Evolutionary conservation across 2,113 vertebrate species (phyloP).

Genomic region (Acanthochromis polyacanthus): DNA sequence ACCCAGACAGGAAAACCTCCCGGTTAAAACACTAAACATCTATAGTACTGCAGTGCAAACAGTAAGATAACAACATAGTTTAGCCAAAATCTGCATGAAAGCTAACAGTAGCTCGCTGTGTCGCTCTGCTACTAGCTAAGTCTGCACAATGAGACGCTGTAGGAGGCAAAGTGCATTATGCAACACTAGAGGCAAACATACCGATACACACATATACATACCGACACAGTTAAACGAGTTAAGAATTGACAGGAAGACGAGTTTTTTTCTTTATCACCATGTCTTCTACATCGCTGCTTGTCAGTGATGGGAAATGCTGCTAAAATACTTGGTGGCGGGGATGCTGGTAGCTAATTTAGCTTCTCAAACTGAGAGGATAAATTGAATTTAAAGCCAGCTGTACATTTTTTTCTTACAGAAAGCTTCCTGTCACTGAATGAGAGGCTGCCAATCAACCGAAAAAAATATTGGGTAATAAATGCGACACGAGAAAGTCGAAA

Average conservation of each 20-base stretch:
- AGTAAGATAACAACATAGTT: background rate
- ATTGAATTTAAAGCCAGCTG: background rate
- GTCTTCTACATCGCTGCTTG: conserved; percentile 42
- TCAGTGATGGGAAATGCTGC: conserved; percentile 8
- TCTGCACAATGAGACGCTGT: background rate
- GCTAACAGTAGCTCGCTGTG: conserved; percentile 19
- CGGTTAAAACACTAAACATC: background rate
- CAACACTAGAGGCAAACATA: conserved; percentile 44
- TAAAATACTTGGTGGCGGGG: conserved; percentile 13
- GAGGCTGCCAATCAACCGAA: background rate
- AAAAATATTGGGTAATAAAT: background rate
- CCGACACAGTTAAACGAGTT: conserved; percentile 21
- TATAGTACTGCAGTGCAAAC: background rate
- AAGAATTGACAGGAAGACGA: conserved; percentile 28
- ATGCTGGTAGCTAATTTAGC: conserved; percentile 28
- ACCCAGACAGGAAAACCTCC: background rate
- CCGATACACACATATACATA: conserved; percentile 35
- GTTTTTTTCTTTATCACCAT: conserved; percentile 41
- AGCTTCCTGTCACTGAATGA: background rate
- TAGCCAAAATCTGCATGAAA: conserved; percentile 2
- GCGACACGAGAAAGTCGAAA: background rate
- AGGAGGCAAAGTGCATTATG: background rate
- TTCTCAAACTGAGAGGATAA: conserved; percentile 21
- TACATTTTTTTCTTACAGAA: background rate
- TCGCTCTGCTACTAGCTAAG: background rate